phyloP scores from a whole-genome alignment of 2,113 vertebrate species.

The Sinosuthora webbiana region DNA sequence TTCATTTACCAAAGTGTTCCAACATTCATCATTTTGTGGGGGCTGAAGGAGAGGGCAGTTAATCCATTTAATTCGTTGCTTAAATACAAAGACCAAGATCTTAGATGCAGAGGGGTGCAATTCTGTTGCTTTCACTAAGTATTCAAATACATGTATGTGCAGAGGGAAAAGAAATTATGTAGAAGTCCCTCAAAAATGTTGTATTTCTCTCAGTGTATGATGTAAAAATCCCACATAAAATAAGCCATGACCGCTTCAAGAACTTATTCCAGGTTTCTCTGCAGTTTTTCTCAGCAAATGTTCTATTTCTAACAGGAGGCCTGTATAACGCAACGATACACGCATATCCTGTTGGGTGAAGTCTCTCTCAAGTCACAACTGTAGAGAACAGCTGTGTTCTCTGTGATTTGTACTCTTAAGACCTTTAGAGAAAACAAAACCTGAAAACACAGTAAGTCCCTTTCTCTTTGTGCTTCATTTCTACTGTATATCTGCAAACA shows the following conservation, averaged over 20 bases:
- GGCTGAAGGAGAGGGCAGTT: fast-evolving
- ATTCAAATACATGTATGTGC: not conserved
- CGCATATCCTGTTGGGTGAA: not conserved
- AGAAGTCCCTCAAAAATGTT: not conserved
- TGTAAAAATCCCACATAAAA: not conserved
- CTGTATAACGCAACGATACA: not conserved
- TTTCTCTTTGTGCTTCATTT: not conserved
- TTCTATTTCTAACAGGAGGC: not conserved
- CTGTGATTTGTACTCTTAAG: not conserved
- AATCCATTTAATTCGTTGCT: not conserved
- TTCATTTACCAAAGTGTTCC: not conserved
- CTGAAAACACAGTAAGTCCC: not conserved
- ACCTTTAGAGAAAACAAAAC: not conserved
- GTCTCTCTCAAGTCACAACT: not conserved
- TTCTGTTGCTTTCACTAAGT: not conserved
- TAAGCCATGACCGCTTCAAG: not conserved
- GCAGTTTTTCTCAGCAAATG: not conserved
- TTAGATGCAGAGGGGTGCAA: not conserved
- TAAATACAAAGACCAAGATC: not conserved
- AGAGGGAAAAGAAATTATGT: not conserved
- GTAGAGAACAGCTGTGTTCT: not conserved
- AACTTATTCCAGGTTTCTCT: not conserved
- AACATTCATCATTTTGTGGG: not conserved
- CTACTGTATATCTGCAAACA: not conserved
- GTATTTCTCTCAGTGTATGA: not conserved